These are phyloP conservation scores for Rhegmatorhina hoffmannsi DNA, from an alignment of 2,113 vertebrate genomes.

Conservation along the genomic window DNA sequence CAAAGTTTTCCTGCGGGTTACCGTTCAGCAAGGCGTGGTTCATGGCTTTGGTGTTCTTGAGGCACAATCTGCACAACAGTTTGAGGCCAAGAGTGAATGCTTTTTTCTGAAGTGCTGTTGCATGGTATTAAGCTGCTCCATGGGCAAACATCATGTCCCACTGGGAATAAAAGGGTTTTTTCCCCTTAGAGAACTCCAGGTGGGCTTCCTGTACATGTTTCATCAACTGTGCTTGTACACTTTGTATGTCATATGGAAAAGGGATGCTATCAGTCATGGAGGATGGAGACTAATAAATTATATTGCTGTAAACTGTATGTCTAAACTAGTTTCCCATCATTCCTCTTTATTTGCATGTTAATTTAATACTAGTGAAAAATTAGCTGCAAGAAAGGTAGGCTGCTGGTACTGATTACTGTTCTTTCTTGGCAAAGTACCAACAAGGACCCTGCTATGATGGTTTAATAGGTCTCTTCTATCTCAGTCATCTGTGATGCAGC, in stretches of 20 bases:
- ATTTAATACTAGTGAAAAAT: not conserved
- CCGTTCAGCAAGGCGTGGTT: not conserved
- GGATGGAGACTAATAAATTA: not conserved
- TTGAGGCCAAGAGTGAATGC: not conserved
- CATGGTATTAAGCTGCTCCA: not conserved
- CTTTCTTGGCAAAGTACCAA: not conserved
- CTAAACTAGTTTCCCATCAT: not conserved
- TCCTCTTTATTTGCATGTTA: not conserved
- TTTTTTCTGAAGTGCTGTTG: not conserved
- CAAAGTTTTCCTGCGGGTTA: not conserved
- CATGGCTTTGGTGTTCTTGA: not conserved
- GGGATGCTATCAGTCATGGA: not conserved
- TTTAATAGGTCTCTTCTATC: not conserved
- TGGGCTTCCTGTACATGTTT: not conserved
- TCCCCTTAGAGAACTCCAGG: not conserved
- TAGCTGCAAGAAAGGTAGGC: not conserved
- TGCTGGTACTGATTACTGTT: not conserved
- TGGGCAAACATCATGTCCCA: not conserved
- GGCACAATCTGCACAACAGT: not conserved
- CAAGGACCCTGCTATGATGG: not conserved
- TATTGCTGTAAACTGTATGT: not conserved
- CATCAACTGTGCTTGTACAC: not conserved
- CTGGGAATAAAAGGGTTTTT: not conserved
- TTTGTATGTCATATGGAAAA: not conserved
- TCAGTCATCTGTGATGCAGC: not conserved